Evolutionary conservation across 2,113 vertebrate genomes (phyloP).

Genomic region (Cinclus mexicanus): DNA sequence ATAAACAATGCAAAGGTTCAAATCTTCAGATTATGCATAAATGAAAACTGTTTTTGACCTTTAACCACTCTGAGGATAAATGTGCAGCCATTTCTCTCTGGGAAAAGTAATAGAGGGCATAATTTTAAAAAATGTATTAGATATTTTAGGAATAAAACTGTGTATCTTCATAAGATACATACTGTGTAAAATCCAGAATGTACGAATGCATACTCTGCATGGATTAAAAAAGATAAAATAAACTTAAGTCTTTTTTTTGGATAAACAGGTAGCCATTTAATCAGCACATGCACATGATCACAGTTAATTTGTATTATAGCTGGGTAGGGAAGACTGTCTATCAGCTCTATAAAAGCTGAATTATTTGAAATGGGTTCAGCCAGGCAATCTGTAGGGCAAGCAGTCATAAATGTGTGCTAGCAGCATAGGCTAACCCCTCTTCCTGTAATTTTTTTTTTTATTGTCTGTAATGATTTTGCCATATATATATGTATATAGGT

Average conservation of each 20-base stretch:
- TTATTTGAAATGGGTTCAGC: background rate
- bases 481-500: background rate
- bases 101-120: background rate
- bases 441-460: slow-evolving; percentile 1
- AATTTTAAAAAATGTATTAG: background rate
- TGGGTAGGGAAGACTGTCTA: background rate
- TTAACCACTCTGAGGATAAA: background rate
- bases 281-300: background rate
- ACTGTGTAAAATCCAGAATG: background rate
- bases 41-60: slow-evolving; percentile 1
- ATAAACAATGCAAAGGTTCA: background rate
- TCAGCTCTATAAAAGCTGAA: background rate
- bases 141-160: background rate
- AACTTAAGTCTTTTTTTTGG: background rate
- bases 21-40: background rate
- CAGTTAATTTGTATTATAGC: background rate
- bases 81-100: background rate
- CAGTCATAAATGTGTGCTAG: background rate
- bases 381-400: background rate
- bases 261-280: background rate
- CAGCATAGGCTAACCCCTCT: background rate
- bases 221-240: background rate
- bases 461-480: slow-evolving; percentile 41
- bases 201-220: background rate
- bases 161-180: background rate